phyloP scores from a whole-genome alignment of 2,888 invertebrate genomes.

The Zeuzera pyrina region DNA sequence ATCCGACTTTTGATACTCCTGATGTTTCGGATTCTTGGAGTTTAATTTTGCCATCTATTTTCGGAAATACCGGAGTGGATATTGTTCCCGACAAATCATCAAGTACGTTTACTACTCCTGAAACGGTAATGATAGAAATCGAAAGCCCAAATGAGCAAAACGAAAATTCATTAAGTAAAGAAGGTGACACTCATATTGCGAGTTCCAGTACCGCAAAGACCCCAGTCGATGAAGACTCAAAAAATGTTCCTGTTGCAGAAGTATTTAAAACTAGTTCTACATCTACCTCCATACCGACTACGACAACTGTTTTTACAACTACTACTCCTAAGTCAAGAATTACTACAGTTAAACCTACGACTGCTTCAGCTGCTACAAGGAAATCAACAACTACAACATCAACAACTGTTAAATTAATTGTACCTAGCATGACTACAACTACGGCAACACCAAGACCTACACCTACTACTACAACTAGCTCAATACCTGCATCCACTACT shows the following conservation, averaged over 20 bases:
- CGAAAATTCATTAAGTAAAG: conserved; percentile 40
- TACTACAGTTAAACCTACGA: conserved; percentile 18
- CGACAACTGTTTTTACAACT: conserved; percentile 19
- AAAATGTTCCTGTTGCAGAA: conserved; percentile 14
- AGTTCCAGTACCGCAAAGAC: conserved; percentile 26
- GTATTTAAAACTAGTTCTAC: conserved; percentile 9
- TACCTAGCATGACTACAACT: conserved; percentile 12
- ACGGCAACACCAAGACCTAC: conserved; percentile 16
- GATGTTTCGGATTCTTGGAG: conserved; percentile 86
- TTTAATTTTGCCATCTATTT: conserved; percentile 84
- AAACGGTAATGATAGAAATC: conserved; percentile 53
- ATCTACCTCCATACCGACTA: conserved; percentile 17
- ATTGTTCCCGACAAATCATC: conserved; percentile 69
- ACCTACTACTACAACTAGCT: conserved; percentile 4
- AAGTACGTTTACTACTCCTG: conserved; percentile 46
- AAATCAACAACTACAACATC: conserved; percentile 17
- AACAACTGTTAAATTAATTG: conserved; percentile 9
- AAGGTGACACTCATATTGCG: conserved; percentile 33
- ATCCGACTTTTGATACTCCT: conserved; percentile 77
- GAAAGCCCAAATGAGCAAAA: conserved; percentile 29
- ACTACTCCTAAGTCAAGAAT: conserved; percentile 18
- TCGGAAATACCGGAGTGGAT: conserved; percentile 79
- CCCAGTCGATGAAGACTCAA: conserved; percentile 17
- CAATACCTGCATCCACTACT: conserved; percentile 8
- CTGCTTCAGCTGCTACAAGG: conserved; percentile 20